Conservation (phyloP, 2,888 invertebrate genomes). For the Sussaba pulchella region DNA sequence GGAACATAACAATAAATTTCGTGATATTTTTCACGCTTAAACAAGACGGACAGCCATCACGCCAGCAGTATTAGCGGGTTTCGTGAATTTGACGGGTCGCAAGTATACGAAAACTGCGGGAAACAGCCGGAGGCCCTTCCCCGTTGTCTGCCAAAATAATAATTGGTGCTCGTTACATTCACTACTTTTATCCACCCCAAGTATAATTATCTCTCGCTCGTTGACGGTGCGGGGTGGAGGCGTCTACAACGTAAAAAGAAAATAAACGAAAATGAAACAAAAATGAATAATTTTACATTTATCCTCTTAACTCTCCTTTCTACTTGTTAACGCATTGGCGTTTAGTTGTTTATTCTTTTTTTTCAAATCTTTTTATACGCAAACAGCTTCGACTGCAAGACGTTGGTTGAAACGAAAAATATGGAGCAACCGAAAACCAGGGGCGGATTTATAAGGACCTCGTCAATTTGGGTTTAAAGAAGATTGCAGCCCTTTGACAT, state of each 20-base stretch:
- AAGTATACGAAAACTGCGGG: not conserved
- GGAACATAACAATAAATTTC: too few species aligned
- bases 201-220: constrained; percentile 44
- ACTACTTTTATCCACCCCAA: not conserved
- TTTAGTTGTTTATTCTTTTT: not conserved
- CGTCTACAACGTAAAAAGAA: not conserved
- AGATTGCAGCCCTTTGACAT: too few species aligned
- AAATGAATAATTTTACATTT: too few species aligned
- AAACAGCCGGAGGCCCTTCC: not conserved
- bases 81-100: constrained; percentile 7
- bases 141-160: constrained; percentile 28
- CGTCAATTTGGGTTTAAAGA: too few species aligned
- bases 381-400: too few species aligned
- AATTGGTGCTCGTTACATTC: constrained; percentile 19
- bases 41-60: too few species aligned
- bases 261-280: too few species aligned
- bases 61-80: not conserved
- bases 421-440: too few species aligned
- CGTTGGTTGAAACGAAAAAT: too few species aligned
- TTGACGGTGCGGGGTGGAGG: not conserved
- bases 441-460: too few species aligned
- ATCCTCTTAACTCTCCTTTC: not conserved
- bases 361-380: too few species aligned
- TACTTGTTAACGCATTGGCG: not conserved
- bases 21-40: too few species aligned